Conservation (phyloP, 2,888 invertebrate genomes). For the Dorcus hopei region DNA sequence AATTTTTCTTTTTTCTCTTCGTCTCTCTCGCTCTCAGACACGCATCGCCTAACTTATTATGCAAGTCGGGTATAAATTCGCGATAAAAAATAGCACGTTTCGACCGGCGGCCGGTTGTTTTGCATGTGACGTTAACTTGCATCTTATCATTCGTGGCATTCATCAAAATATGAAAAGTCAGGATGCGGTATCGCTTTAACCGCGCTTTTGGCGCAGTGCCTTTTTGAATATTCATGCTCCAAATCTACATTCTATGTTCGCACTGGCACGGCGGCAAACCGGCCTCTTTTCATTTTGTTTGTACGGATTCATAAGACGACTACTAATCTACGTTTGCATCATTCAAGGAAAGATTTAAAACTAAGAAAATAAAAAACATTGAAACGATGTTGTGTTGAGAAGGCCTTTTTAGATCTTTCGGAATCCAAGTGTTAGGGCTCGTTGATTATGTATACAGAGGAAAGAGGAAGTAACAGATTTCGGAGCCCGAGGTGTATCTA, state of each 20-base stretch:
- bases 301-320: neutral
- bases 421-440: neutral
- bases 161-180: conserved; percentile 18
- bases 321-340: too few species aligned
- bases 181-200: neutral
- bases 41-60: neutral
- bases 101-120: conserved; percentile 6
- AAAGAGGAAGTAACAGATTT: neutral
- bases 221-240: conserved; percentile 18
- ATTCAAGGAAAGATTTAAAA: too few species aligned
- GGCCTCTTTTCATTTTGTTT: conserved; percentile 9
- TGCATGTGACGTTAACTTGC: conserved; percentile 21
- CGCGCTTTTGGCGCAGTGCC: conserved; percentile 5
- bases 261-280: neutral
- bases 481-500: conserved; percentile 14
- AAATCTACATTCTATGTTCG: conserved; percentile 14
- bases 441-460: neutral
- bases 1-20: too few species aligned
- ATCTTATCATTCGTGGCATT: conserved; percentile 24
- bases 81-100: conserved; percentile 1
- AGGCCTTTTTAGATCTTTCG: too few species aligned
- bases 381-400: too few species aligned
- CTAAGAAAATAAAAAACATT: too few species aligned
- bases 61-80: neutral
- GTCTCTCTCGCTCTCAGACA: too few species aligned